These are phyloP conservation scores for Xanthia togata DNA, from an alignment of 2,888 invertebrate genomes.

Conservation along the genomic window DNA sequence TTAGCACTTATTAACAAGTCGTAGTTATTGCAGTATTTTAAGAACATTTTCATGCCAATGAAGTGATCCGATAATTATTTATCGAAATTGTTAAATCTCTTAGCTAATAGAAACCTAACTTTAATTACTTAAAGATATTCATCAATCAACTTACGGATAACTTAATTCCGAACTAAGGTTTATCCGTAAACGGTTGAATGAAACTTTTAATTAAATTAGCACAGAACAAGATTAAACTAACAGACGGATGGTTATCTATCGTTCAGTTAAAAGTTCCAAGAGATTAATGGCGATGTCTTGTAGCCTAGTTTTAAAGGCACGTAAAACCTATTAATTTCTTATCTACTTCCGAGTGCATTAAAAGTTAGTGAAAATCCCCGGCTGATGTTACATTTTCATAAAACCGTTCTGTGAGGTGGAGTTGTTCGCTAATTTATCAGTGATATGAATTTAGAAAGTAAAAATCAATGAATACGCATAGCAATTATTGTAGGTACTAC, in stretches of 20 bases:
- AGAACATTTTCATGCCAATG: background rate
- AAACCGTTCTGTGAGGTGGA: background rate
- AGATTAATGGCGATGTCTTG: slow-evolving; percentile 47
- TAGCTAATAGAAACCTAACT: background rate
- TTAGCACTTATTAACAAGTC: background rate
- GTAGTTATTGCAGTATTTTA: too few relatives aligned
- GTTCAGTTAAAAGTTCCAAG: slow-evolving; percentile 51
- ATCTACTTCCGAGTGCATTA: background rate
- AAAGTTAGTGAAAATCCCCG: too few relatives aligned
- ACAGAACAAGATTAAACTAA: slow-evolving; percentile 53
- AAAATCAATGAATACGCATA: too few relatives aligned
- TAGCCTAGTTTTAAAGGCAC: slow-evolving; percentile 23
- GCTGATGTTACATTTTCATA: background rate
- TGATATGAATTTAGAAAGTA: too few relatives aligned
- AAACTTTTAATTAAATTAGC: slow-evolving; percentile 59
- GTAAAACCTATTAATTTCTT: slow-evolving; percentile 6
- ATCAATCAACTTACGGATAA: slow-evolving; percentile 23
- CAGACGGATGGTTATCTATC: slow-evolving; percentile 48
- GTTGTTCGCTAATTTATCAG: background rate
- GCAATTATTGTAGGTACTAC: too few relatives aligned
- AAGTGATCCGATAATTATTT: background rate
- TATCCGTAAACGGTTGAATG: slow-evolving; percentile 39
- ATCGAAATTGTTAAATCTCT: background rate
- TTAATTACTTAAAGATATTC: slow-evolving; percentile 15
- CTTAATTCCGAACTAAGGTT: slow-evolving; percentile 50